Percentiles rank a stretch among this genome's conserved stretches.
These are phyloP conservation scores for Hyalella azteca DNA, from an alignment of 2,888 invertebrate genomes.

Conservation along the genomic window DNA sequence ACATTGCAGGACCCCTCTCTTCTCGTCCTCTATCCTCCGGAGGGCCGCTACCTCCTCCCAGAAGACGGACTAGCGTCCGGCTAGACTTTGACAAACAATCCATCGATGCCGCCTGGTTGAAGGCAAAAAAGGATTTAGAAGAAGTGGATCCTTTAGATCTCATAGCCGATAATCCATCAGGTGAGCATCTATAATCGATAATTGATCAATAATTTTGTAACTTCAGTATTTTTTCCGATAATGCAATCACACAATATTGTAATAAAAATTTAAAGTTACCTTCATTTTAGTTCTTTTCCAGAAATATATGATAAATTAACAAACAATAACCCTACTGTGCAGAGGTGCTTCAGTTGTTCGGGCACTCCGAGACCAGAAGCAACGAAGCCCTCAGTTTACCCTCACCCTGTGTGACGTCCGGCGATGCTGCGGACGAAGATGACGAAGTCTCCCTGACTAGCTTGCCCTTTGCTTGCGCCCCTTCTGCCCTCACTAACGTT, in stretches of 20 bases:
- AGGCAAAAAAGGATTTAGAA: conserved; percentile 67
- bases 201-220: too few species aligned
- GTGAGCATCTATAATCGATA: too few species aligned
- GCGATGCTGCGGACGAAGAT: background rate
- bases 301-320: too few species aligned
- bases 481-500: conserved; percentile 53
- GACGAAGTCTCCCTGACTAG: conserved; percentile 34
- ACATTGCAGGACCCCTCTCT: background rate
- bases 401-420: background rate
- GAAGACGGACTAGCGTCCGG: conserved; percentile 39
- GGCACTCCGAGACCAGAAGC: background rate
- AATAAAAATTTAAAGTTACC: too few species aligned
- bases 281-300: too few species aligned
- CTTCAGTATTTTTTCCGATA: too few species aligned
- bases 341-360: background rate
- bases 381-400: background rate
- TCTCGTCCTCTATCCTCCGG: background rate
- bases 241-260: too few species aligned
- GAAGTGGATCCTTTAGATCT: conserved; percentile 67
- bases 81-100: conserved; percentile 64
- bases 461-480: conserved; percentile 49
- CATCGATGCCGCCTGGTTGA: conserved; percentile 66
- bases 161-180: conserved; percentile 65
- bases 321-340: too few species aligned
- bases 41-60: background rate